Conservation (phyloP, 2,888 invertebrate genomes). For the Dromius quadrimaculatus region DNA sequence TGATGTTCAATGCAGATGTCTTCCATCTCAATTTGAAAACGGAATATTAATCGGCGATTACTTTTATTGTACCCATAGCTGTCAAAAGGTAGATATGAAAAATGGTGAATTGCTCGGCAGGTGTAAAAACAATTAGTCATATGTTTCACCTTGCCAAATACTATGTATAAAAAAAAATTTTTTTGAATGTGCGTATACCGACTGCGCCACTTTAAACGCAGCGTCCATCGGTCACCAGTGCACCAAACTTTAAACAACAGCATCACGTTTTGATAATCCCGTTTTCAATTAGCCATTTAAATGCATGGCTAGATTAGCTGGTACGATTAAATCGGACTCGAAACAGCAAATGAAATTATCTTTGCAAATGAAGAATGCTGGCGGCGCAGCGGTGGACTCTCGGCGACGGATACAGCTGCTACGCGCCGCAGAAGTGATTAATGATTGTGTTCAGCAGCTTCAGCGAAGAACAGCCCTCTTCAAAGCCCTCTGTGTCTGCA, state of each 20-base stretch:
- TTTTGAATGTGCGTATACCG: too few relatives aligned
- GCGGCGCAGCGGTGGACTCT: not conserved
- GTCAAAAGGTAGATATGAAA: constrained; percentile 38
- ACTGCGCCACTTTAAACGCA: not conserved
- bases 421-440: constrained; percentile 39
- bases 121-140: constrained; percentile 45
- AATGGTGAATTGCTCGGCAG: constrained; percentile 38
- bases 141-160: constrained; percentile 25
- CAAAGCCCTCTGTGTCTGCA: constrained; percentile 9
- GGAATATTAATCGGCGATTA: constrained; percentile 30
- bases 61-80: constrained; percentile 26
- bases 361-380: constrained; percentile 51
- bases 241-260: not conserved
- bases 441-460: constrained; percentile 32
- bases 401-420: constrained; percentile 50
- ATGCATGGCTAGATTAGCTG: constrained; percentile 47
- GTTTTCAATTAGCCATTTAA: constrained; percentile 52
- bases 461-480: not conserved
- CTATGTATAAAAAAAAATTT: constrained; percentile 34
- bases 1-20: constrained; percentile 25
- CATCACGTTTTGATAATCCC: constrained; percentile 41
- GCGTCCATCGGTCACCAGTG: constrained; percentile 23
- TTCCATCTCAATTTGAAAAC: constrained; percentile 12
- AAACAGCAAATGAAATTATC: constrained; percentile 52
- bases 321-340: constrained; percentile 49